Percentiles rank a stretch among this genome's conserved stretches.
Evolutionary conservation across 2,888 invertebrate genomes (phyloP).

Genomic region (Chorisops tibialis): DNA sequence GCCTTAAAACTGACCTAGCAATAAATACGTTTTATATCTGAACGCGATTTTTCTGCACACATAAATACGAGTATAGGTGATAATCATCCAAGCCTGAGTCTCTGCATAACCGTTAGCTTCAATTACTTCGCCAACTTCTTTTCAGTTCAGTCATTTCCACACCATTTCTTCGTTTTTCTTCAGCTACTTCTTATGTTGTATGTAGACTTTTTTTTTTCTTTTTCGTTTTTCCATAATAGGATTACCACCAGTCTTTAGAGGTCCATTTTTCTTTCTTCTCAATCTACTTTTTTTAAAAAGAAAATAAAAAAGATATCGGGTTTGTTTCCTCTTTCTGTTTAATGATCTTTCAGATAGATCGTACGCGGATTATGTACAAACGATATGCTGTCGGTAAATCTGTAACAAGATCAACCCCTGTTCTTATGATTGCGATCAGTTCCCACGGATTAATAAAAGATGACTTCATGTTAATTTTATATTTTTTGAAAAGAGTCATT

Average conservation of each 20-base stretch:
- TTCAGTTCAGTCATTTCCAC: not conserved
- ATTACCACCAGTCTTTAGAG: conserved; percentile 2
- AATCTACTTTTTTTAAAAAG: not conserved
- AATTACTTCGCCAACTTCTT: not conserved
- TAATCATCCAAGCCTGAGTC: not conserved
- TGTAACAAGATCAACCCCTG: conserved; percentile 11
- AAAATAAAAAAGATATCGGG: not conserved
- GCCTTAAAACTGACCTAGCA: conserved; percentile 2
- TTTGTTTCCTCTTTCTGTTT: not conserved
- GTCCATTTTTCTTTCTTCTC: not conserved
- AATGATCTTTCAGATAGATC: not conserved
- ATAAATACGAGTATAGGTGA: not conserved
- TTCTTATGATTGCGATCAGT: conserved; percentile 2
- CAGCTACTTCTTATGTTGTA: too few species aligned
- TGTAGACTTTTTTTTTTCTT: too few species aligned
- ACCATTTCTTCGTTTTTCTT: not conserved
- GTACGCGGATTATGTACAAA: too few species aligned
- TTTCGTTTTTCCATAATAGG: conserved; percentile 4
- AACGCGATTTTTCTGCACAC: not conserved
- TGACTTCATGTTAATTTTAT: not conserved
- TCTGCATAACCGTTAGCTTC: not conserved
- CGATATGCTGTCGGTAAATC: conserved; percentile 7
- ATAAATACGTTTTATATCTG: not conserved
- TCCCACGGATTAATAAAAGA: conserved; percentile 21
- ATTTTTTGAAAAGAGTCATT: too few species aligned